These are phyloP conservation scores for Eucidaris tribuloides DNA, from an alignment of 35 echinoderm and acorn worm species.

Conservation along the genomic window DNA sequence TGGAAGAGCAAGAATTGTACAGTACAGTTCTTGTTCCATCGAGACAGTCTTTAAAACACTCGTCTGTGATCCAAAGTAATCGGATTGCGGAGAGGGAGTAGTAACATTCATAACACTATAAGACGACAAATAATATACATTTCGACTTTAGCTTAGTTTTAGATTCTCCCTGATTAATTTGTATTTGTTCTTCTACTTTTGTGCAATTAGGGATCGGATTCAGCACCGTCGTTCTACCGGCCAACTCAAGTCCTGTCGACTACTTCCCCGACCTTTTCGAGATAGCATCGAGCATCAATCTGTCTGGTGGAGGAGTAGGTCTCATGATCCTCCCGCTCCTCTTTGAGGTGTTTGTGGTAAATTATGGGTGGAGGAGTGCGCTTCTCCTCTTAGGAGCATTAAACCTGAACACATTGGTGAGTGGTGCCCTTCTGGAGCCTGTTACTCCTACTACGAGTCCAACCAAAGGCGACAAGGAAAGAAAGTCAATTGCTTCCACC, in stretches of 20 bases:
- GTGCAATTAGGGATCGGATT: constrained; percentile 11
- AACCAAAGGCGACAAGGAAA: not conserved
- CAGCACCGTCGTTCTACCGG: constrained; percentile 3
- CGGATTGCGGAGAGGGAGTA: too few relatives aligned
- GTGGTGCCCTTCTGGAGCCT: constrained; percentile 11
- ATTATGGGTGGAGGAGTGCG: constrained; percentile 4
- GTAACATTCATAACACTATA: too few relatives aligned
- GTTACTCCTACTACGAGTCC: too few relatives aligned
- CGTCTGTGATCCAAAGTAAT: too few relatives aligned
- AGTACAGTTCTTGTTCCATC: too few relatives aligned
- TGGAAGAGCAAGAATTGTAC: too few relatives aligned
- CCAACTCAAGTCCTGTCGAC: constrained; percentile 4
- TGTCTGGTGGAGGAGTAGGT: not conserved
- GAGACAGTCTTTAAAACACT: too few relatives aligned
- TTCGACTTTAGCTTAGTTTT: too few relatives aligned
- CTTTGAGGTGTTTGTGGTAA: constrained; percentile 5
- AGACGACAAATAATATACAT: too few relatives aligned
- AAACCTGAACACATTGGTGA: constrained; percentile 13
- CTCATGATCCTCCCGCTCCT: constrained; percentile 18
- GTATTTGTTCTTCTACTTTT: too few relatives aligned
- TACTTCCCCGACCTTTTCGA: constrained; percentile 19
- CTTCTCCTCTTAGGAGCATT: not conserved
- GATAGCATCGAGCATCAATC: not conserved
- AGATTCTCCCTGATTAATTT: too few relatives aligned
- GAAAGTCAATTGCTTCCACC: not conserved